Evolutionary conservation across 2,113 vertebrate species (phyloP).

Genomic region (Antennarius striatus): DNA sequence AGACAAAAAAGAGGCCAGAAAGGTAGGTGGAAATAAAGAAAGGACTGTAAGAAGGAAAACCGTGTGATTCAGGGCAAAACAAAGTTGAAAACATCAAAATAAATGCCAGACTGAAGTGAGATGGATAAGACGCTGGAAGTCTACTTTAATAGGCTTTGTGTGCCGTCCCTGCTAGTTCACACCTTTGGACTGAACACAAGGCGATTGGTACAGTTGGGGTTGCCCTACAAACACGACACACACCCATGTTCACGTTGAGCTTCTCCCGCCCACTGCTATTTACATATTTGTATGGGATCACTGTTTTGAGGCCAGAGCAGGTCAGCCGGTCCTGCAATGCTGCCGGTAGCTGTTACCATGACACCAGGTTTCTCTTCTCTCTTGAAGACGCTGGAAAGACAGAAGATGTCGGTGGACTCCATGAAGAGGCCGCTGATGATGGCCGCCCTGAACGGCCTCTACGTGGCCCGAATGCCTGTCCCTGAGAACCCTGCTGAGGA

Average conservation of each 20-base stretch:
- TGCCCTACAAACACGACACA: conserved; percentile 6
- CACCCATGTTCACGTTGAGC: background rate
- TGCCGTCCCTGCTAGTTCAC: conserved; percentile 23
- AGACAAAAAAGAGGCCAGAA: conserved; percentile 15
- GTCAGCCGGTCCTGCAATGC: conserved; percentile 26
- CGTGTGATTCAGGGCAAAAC: conserved; percentile 2
- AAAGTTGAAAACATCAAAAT: conserved; percentile 3
- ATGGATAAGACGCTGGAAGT: conserved; percentile 26
- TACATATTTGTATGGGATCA: background rate
- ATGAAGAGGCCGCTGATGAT: conserved; percentile 96
- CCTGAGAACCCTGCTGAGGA: conserved; percentile 84
- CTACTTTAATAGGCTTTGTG: conserved; percentile 41
- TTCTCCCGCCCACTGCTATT: conserved; percentile 25
- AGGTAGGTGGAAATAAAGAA: conserved; percentile 32
- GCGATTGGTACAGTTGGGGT: conserved; percentile 20
- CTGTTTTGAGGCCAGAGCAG: conserved; percentile 13
- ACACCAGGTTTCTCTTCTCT: conserved; percentile 85
- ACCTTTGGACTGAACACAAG: conserved; percentile 34
- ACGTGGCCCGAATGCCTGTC: conserved; percentile 87
- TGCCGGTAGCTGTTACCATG: conserved; percentile 49
- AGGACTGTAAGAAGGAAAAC: conserved; percentile 15
- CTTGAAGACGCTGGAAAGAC: conserved; percentile 94
- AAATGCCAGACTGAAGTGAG: conserved; percentile 2
- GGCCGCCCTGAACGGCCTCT: conserved; percentile 92
- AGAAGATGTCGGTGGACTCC: conserved; percentile 96